Percentiles rank a stretch among this genome's conserved stretches.
These are phyloP conservation scores for Leptinotarsa haldemani DNA, from an alignment of 2,888 invertebrate species.

Conservation along the genomic window DNA sequence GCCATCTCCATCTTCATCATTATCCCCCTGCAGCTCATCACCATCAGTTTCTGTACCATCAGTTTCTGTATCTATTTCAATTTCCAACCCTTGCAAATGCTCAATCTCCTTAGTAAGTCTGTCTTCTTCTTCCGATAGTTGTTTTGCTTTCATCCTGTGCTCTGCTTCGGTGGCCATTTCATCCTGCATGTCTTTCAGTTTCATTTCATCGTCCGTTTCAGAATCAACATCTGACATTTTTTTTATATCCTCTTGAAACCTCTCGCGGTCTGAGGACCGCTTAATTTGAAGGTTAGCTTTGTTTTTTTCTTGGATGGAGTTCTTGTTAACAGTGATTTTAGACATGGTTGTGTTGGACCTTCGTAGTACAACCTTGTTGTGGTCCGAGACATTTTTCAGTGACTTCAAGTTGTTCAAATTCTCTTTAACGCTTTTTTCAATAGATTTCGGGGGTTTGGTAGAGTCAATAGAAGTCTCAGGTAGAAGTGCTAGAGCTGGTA, in stretches of 20 bases:
- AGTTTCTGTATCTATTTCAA: conserved; percentile 84
- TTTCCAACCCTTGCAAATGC: conserved; percentile 78
- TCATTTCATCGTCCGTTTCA: conserved; percentile 71
- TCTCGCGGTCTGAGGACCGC: conserved; percentile 46
- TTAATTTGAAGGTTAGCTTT: conserved; percentile 56
- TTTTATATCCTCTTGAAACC: conserved; percentile 41
- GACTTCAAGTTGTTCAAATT: conserved; percentile 62
- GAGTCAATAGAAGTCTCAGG: conserved; percentile 57
- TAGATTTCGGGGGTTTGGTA: conserved; percentile 52
- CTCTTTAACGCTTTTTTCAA: conserved; percentile 62
- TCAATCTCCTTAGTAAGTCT: conserved; percentile 80
- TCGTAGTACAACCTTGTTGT: conserved; percentile 49
- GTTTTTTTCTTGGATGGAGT: conserved; percentile 52
- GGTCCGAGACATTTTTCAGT: conserved; percentile 49
- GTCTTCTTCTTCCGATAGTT: conserved; percentile 81
- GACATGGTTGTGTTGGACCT: conserved; percentile 63
- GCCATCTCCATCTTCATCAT: conserved; percentile 56
- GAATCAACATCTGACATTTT: conserved; percentile 71
- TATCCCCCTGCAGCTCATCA: conserved; percentile 71
- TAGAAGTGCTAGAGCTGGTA: conserved; percentile 76
- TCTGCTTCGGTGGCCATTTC: conserved; percentile 71
- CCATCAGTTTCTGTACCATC: conserved; percentile 83
- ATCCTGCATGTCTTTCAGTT: conserved; percentile 59
- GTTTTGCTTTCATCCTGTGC: conserved; percentile 75
- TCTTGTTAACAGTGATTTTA: conserved; percentile 52